Base-by-base conservation (phyloP, 2,888 invertebrate species). In the Drosophila anomalata region DNA sequence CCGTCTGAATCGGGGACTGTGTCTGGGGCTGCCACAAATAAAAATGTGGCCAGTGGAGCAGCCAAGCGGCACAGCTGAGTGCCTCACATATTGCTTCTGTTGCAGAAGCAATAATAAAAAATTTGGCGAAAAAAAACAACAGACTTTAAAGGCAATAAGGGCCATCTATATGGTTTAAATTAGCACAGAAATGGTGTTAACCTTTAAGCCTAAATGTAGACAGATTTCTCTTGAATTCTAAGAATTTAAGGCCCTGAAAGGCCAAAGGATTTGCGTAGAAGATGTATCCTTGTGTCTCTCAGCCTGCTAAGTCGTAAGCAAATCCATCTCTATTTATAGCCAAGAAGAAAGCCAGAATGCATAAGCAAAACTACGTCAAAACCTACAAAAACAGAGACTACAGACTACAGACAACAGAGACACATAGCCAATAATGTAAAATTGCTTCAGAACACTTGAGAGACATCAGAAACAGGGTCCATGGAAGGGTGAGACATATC, bases 371-470 rank as follows among this genome's bases (percentile, higher is more conserved):
- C 61, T 62, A 63, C 61, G 61, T 62, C 63, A 62, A 62, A 62
- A 68, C 55, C 68, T 68, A 68, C 26, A 48, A n/a, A 63, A 70
- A 17, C 61, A 66, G 63, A 71, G 31, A 33, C 31, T n/a, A 11
- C 12, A 12, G 5, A 5, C 2, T 31, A 48, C 22, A 47, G 17
- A 63, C 67, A 17, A n/a, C 63, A 61, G 58, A 73, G 14, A 39
- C 66, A 29, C 69, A 68, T 57, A 79, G 88, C 85, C 87, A 83
- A 87, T 87, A 76, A 85, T 79, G 86, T 73, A 86, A 79, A 87
- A 82, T 87, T 82, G 88, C 76, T 17, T 17, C 17, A 83, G 75
- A 82, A 87, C 87, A 87, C 85, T 85, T 85, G 71, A 81, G 59
- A 70, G 73, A 70, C 85, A 58, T 57, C 59, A 58, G 73, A 51